These are phyloP conservation scores for Aplochiton taeniatus DNA, from an alignment of 2,797 vertebrate genomes.

Conservation along the genomic window DNA sequence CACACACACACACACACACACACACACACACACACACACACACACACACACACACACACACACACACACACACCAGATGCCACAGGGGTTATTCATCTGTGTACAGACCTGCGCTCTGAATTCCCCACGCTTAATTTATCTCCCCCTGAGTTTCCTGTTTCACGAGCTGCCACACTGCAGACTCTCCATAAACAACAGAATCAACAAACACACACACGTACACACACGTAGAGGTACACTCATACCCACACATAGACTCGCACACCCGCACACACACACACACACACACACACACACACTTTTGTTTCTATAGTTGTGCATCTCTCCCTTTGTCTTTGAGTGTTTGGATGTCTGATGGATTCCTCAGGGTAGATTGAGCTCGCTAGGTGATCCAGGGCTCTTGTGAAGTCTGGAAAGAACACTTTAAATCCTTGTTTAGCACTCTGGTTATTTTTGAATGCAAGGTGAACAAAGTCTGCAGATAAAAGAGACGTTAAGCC, in stretches of 20 bases:
- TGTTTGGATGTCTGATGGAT: conserved; percentile 31
- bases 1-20: conserved; percentile 4
- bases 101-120: conserved; percentile 73
- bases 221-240: background rate
- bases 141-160: conserved; percentile 75
- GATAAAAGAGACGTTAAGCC: conserved; percentile 45
- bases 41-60: conserved; percentile 24
- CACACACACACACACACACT: conserved; percentile 1
- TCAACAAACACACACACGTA: conserved; percentile 39
- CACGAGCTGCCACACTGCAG: conserved; percentile 65
- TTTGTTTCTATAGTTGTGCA: conserved; percentile 38
- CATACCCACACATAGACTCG: background rate
- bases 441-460: conserved; percentile 54
- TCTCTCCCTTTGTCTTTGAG: conserved; percentile 40
- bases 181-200: conserved; percentile 58
- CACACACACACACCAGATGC: conserved; percentile 39
- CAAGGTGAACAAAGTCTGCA: conserved; percentile 32
- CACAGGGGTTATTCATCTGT: conserved; percentile 55
- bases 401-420: conserved; percentile 61
- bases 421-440: conserved; percentile 43
- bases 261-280: background rate
- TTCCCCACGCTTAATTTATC: conserved; percentile 77
- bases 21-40: conserved; percentile 15
- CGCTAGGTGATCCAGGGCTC: conserved; percentile 34
- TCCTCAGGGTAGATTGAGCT: conserved; percentile 42